Evolutionary conservation across 2,888 invertebrate genomes (phyloP).

Genomic region (Drosophila engyochracea): DNA sequence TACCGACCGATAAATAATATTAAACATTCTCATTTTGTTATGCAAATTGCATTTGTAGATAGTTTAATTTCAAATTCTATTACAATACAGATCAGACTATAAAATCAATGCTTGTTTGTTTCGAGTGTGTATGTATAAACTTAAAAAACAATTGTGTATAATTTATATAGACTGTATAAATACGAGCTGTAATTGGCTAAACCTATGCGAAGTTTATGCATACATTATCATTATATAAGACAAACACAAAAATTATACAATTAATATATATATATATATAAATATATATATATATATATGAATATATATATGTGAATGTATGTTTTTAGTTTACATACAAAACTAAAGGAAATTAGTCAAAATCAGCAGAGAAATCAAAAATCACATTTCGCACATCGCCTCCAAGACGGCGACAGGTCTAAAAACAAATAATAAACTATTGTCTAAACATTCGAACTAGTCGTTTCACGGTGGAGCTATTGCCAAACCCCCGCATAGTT

Average conservation of each 20-base stretch:
- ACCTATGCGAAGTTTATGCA: conserved; percentile 44
- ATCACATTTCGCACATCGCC: conserved; percentile 58
- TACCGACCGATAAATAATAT: conserved; percentile 3
- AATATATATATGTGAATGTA: neutral
- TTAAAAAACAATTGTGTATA: conserved; percentile 53
- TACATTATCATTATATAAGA: conserved; percentile 44
- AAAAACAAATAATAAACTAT: conserved; percentile 47
- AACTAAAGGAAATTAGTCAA: conserved; percentile 37
- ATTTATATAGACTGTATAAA: conserved; percentile 61
- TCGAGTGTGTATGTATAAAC: conserved; percentile 44
- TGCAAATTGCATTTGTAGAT: conserved; percentile 50
- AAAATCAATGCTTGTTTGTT: conserved; percentile 64
- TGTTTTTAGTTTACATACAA: neutral
- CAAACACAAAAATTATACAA: conserved; percentile 32
- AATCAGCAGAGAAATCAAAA: conserved; percentile 50
- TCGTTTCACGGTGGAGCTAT: conserved; percentile 84
- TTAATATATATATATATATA: conserved; percentile 3
- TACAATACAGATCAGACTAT: conserved; percentile 76
- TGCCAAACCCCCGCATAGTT: conserved; percentile 98
- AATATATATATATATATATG: neutral
- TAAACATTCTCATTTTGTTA: conserved; percentile 14
- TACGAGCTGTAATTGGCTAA: conserved; percentile 65
- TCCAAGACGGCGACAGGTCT: conserved; percentile 31
- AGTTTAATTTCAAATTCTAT: conserved; percentile 73
- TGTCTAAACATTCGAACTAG: conserved; percentile 51